A percentile compares a stretch with the other conserved stretches of the same genome.
Evolutionary conservation across 2,113 vertebrate genomes (phyloP).

Genomic region (Haemorhous mexicanus): DNA sequence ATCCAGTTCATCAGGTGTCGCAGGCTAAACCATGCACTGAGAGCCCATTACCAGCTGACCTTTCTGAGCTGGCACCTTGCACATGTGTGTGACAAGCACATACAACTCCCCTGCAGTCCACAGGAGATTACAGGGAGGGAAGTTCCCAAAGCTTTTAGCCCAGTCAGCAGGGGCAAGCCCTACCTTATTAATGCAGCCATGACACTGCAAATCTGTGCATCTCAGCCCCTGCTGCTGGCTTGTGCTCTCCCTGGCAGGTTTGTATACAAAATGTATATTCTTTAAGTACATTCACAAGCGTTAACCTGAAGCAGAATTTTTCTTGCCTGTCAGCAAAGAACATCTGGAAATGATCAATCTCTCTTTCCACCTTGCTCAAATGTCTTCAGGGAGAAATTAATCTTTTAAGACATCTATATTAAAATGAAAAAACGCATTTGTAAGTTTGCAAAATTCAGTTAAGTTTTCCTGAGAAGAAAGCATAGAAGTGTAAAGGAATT

Average conservation of each 20-base stretch:
- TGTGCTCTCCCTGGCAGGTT: neutral
- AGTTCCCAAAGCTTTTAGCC: neutral
- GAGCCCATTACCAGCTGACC: slow-evolving; percentile 61
- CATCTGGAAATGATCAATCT: slow-evolving; percentile 33
- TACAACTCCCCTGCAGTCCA: neutral
- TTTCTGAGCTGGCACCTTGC: slow-evolving; percentile 41
- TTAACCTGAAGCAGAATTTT: neutral
- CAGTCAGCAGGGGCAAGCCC: neutral
- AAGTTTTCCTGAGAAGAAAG: neutral
- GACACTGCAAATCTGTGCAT: neutral
- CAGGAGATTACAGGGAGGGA: neutral
- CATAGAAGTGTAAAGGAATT: neutral
- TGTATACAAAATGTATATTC: neutral
- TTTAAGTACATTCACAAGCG: neutral
- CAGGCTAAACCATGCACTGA: slow-evolving; percentile 51
- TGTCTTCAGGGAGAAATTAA: slow-evolving; percentile 17
- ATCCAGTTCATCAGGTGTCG: neutral
- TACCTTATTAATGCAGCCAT: neutral
- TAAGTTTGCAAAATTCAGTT: neutral
- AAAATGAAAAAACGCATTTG: neutral
- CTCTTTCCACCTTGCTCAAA: neutral
- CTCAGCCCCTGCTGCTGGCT: neutral
- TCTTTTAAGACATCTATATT: slow-evolving; percentile 12
- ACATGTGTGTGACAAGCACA: slow-evolving; percentile 37
- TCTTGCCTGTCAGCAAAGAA: slow-evolving; percentile 5